These are phyloP conservation scores for Steatornis caripensis DNA, from an alignment of 2,113 vertebrate genomes.

Conservation along the genomic window DNA sequence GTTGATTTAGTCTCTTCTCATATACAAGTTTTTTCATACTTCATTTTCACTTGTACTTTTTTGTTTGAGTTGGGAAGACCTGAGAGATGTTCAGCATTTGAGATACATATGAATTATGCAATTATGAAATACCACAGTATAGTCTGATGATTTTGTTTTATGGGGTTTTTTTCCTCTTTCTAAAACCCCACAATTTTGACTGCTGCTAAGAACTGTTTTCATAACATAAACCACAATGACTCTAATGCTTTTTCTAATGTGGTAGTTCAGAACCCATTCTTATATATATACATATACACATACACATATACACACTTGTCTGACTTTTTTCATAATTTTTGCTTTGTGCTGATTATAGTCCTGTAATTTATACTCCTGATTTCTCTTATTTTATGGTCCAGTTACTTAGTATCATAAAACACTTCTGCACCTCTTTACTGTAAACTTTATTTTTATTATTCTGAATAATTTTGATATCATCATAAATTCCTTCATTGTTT, in stretches of 20 bases:
- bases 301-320: neutral
- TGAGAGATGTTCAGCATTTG: neutral
- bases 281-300: neutral
- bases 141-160: neutral
- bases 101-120: neutral
- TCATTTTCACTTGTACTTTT: neutral
- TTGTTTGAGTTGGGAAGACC: neutral
- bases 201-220: neutral
- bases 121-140: neutral
- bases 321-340: neutral
- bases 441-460: neutral
- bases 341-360: neutral
- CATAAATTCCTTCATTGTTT: neutral
- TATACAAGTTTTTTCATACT: neutral
- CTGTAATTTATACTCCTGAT: neutral
- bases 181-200: neutral
- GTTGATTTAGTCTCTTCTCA: neutral
- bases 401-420: neutral
- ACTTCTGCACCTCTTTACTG: neutral
- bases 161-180: neutral
- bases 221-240: neutral
- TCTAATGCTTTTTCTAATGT: neutral
- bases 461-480: neutral
- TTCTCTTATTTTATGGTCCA: neutral
- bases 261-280: neutral